Evolutionary conservation across 2,888 invertebrate species (phyloP), one percentile per base, ranked within the genome.

Genomic region (Oegoconia quadripuncta): DNA sequence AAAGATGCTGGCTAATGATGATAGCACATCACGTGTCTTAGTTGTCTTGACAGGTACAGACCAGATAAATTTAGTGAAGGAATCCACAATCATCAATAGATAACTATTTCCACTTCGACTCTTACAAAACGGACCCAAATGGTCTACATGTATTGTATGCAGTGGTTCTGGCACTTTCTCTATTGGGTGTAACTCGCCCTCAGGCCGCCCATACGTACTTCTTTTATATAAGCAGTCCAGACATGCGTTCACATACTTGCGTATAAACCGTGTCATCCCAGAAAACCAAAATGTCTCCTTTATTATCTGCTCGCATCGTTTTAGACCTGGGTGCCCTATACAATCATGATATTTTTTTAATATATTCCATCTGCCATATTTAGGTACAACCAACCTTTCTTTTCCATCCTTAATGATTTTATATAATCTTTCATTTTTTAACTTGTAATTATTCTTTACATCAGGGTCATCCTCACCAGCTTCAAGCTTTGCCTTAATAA

Each of bases 281-380:
- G 29, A 16, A 14, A 37, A 37, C 36, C 36, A 37, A 13, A 15
- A 37, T 3, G 8, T 14, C 2, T 15, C 11, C 8, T 30, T 29
- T 4, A 37, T 37, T 3, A 20, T 2, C 8, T 29, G 3, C 8
- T 22, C 23, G 7, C 29, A 30, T n/a, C 30, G 27, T 15, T 37
- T 20, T 7, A 37, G 9, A 2, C 36, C 36, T 7, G 15, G 22
- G 8, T 37, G 36, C 2, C 34, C 34, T 1, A 26, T 34, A 6
- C 12, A 2, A 9, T 34, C 34, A 26, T 34, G 34, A 3, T 27
- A 15, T 16, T 23, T 37, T 29, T 23, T 7, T 14, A 37, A 9
- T 7, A 37, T 11, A 6, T 14, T 20, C 22, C 22, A 37, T n/a
- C 23, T 13, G 2, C 15, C 36, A 3, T 11, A 16, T n/a, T 23